Percentiles rank a stretch among this genome's conserved stretches.
Evolutionary conservation across 2,113 vertebrate genomes (phyloP).

Genomic region (Leptobrachium ailaonicum): DNA sequence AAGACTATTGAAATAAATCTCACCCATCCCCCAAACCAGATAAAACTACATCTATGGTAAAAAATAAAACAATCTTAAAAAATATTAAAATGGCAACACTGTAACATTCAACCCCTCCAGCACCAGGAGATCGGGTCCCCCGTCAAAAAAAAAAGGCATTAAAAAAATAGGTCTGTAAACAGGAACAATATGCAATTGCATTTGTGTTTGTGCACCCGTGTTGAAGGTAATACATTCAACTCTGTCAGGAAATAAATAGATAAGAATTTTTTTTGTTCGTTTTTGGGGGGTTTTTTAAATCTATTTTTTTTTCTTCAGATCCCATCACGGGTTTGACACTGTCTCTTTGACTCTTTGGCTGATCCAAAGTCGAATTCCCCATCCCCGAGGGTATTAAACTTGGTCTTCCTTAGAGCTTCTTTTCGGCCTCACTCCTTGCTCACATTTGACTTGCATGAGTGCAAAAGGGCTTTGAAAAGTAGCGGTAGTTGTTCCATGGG

Average conservation of each 20-base stretch:
- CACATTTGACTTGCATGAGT: conserved; percentile 93
- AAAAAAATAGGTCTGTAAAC: conserved; percentile 42
- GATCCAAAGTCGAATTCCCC: conserved; percentile 3
- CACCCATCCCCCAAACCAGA: conserved; percentile 29
- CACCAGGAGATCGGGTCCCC: conserved; percentile 46
- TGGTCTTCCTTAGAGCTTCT: conserved; percentile 2
- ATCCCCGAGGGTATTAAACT: conserved; percentile 56
- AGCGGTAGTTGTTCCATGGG: conserved; percentile 97
- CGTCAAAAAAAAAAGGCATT: conserved; percentile 62
- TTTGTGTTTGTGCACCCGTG: conserved; percentile 77
- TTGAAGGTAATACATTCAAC: conserved; percentile 99
- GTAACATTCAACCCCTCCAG: conserved; percentile 21
- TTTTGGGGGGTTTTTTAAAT: conserved; percentile 23
- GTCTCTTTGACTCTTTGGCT: conserved; percentile 44
- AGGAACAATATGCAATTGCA: conserved; percentile 39
- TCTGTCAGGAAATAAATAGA: conserved; percentile 99
- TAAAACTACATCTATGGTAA: conserved; percentile 13
- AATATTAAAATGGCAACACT: conserved; percentile 39
- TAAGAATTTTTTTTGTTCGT: conserved; percentile 70
- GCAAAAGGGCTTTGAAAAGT: conserved; percentile 97
- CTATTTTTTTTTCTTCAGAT: conserved; percentile 52
- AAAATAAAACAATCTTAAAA: conserved; percentile 3
- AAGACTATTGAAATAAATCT: conserved; percentile 34
- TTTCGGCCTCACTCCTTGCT: conserved; percentile 76
- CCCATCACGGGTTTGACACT: conserved; percentile 48